A percentile compares a stretch with the other conserved stretches of the same genome.
phyloP scores from a whole-genome alignment of 37 sponge, comb jelly and placozoan species.

The Ephydatia muelleri region DNA sequence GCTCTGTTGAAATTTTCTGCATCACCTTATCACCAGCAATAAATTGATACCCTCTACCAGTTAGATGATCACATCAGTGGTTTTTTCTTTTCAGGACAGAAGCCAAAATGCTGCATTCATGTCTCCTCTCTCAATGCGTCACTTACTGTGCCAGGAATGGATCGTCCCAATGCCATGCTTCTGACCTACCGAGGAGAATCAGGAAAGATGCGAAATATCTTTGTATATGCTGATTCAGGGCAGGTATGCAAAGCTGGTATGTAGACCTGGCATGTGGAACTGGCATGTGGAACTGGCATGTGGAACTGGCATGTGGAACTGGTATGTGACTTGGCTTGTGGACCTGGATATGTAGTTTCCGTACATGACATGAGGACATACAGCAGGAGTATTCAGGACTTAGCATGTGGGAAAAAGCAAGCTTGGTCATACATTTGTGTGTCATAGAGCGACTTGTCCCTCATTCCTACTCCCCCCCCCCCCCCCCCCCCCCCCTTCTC shows the following conservation, averaged over 20 bases:
- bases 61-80: background rate
- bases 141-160: slow-evolving; percentile 46
- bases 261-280: background rate
- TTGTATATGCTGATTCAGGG: slow-evolving; percentile 72
- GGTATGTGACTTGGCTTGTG: too few species aligned
- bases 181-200: slow-evolving; percentile 36
- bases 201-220: slow-evolving; percentile 68
- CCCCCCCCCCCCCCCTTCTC: background rate
- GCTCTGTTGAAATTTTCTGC: too few species aligned
- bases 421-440: too few species aligned
- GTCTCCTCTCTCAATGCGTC: slow-evolving; percentile 52
- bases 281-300: background rate
- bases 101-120: slow-evolving; percentile 53
- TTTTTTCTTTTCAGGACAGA: slow-evolving; percentile 23
- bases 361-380: background rate
- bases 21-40: background rate
- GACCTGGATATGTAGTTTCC: background rate
- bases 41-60: background rate
- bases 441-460: too few species aligned
- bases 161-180: slow-evolving; percentile 59
- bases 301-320: background rate
- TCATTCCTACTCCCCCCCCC: too few species aligned
- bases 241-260: slow-evolving; percentile 39
- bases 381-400: background rate
- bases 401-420: too few species aligned